Evolutionary conservation across 30 jellyfish, hydroid and myxozoan species (phyloP).

Genomic region (Clytia hemisphaerica): DNA sequence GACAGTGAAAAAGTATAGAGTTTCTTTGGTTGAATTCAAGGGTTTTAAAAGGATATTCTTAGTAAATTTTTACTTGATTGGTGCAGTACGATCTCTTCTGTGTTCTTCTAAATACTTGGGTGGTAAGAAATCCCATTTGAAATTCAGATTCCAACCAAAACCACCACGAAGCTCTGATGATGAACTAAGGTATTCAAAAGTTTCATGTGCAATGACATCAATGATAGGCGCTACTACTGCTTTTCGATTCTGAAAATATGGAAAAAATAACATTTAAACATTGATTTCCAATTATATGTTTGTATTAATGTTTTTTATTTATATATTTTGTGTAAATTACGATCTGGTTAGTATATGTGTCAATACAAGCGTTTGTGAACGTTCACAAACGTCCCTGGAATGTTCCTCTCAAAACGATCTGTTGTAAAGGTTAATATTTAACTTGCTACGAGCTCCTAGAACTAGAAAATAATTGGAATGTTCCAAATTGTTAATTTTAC

Average conservation of each 20-base stretch:
- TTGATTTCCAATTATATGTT: no score
- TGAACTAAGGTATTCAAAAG: slow-evolving; percentile 78
- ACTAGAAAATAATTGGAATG: no score
- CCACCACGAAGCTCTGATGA: slow-evolving; percentile 98
- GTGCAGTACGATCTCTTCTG: slow-evolving; percentile 74
- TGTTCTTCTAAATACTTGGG: slow-evolving; percentile 62
- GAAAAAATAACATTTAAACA: no score
- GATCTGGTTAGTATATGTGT: no score
- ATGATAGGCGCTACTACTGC: slow-evolving; percentile 85
- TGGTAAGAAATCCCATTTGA: slow-evolving; percentile 95
- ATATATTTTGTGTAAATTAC: no score
- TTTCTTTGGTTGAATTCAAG: neutral
- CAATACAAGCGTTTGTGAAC: no score
- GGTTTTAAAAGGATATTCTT: neutral
- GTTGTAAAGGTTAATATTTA: no score
- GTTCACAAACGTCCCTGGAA: no score
- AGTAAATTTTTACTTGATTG: slow-evolving; percentile 57
- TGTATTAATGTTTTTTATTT: no score
- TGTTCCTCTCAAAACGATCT: no score
- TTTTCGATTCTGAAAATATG: slow-evolving; percentile 60
- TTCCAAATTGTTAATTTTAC: no score
- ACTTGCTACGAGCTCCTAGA: no score
- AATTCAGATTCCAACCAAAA: slow-evolving; percentile 95
- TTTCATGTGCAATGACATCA: slow-evolving; percentile 95
- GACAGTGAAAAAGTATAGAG: neutral